These are phyloP conservation scores for Hylaeus volcanicus DNA, from an alignment of 1,140 invertebrate genomes.

Conservation along the genomic window DNA sequence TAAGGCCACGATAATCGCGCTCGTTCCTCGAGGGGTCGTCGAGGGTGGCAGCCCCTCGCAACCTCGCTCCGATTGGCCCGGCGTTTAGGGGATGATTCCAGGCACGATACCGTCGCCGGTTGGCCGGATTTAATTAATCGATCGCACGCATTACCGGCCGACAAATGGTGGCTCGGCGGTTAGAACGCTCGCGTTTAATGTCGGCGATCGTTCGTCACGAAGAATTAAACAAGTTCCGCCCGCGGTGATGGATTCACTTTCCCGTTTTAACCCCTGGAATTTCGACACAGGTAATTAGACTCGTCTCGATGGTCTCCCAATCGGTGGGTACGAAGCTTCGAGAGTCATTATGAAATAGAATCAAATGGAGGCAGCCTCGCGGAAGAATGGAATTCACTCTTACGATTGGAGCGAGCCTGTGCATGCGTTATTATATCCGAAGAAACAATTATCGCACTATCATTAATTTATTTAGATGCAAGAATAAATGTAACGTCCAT, in stretches of 20 bases:
- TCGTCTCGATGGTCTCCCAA: neutral
- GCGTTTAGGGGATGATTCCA: conserved; percentile 66
- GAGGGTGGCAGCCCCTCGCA: conserved; percentile 48
- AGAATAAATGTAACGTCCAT: too few relatives aligned
- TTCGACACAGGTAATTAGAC: neutral
- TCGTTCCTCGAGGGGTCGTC: conserved; percentile 8
- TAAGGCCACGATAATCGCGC: conserved; percentile 46
- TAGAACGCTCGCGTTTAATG: conserved; percentile 60
- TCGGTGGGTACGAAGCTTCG: too few relatives aligned
- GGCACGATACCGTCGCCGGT: conserved; percentile 61
- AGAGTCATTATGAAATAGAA: too few relatives aligned
- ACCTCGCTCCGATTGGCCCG: conserved; percentile 60
- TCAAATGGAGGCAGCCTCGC: too few relatives aligned
- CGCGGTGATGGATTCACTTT: conserved; percentile 15
- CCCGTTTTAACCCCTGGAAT: conserved; percentile 3
- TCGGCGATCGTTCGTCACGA: conserved; percentile 59
- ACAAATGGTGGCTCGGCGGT: conserved; percentile 63
- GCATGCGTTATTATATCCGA: too few relatives aligned
- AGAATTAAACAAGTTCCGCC: conserved; percentile 63
- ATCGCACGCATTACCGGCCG: conserved; percentile 64
- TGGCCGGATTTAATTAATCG: conserved; percentile 69
- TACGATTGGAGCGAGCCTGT: too few relatives aligned
- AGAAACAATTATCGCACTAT: too few relatives aligned
- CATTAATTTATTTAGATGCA: too few relatives aligned
- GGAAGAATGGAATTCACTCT: too few relatives aligned